phyloP scores from a whole-genome alignment of 2,797 vertebrate species.

The Amazonetta brasiliensis region DNA sequence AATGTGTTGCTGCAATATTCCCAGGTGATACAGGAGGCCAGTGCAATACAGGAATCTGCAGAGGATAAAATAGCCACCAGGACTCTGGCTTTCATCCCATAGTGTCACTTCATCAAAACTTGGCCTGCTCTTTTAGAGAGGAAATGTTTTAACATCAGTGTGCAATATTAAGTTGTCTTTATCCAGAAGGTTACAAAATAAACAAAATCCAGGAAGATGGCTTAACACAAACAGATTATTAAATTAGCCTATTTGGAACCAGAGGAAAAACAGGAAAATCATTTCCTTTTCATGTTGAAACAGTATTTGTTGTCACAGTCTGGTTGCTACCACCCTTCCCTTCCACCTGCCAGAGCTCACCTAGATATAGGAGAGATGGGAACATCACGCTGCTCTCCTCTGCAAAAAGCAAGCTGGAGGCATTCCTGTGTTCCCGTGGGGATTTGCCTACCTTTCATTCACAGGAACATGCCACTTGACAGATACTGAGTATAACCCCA shows the following conservation, averaged over 20 bases:
- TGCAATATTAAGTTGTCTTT: background rate
- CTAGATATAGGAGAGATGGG: background rate
- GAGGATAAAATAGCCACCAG: background rate
- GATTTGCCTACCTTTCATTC: background rate
- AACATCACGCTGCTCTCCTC: background rate
- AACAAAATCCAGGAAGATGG: background rate
- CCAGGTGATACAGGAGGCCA: background rate
- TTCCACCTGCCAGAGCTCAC: background rate
- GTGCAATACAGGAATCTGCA: background rate
- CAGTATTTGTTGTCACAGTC: background rate
- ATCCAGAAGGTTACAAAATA: background rate
- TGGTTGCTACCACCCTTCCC: background rate
- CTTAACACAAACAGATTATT: background rate
- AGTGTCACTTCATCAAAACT: background rate
- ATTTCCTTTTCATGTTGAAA: background rate
- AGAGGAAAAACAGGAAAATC: background rate
- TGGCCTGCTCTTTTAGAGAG: background rate
- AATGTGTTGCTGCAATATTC: background rate
- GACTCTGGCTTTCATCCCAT: background rate
- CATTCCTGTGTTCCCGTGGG: too few species aligned
- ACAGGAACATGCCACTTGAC: background rate
- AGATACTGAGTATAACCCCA: accelerated
- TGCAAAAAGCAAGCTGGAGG: background rate
- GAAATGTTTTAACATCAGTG: background rate
- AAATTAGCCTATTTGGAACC: background rate